Evolutionary conservation across 2,797 vertebrate genomes (phyloP), one percentile per base, ranked within the genome.

Genomic region (Enteromius paludinosus): DNA sequence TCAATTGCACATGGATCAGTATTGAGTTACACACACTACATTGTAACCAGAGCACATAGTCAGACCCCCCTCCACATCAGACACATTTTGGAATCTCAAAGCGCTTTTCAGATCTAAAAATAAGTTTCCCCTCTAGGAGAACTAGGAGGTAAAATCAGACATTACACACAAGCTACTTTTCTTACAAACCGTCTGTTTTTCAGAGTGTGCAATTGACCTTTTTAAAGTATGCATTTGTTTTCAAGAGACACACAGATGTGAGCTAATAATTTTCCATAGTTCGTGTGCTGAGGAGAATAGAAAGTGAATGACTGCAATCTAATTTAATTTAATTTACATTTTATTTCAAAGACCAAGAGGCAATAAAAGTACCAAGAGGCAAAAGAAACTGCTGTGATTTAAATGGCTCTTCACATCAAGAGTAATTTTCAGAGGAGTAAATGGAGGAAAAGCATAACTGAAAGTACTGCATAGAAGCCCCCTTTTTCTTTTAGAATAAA

Each of bases 61-160:
- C 12, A 15, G 23, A 23, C 20, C 35, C 14, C 1, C 43, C 47
- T 3, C 25, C 69, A 66, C 14, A 82, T 49, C 12, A 83, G 49
- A 79, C 41, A 65, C 43, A 64, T 52, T 74, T 38, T 81, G n/a
- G 79, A 65, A 83, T 62, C 12, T 62, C 28, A 78, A 78, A 62
- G 28, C 52, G 17, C 56, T 78, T 77, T 23, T 66, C 65, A 61
- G 18, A 5, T 83, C 86, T 92, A 90, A 90, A 91, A 90, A 92
- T 90, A 91, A 83, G 73, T 71, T 54, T 62, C 68, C 38, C 77
- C 66, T 62, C 28, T 59, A 74, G 12, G 14, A 66, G 62, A 66
- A 65, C 28, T 17, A 18, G 20, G 33, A 64, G 33, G 52, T 64
- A 25, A 25, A 23, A 52, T 52, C n/a, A 43, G 41, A 17, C 35